phyloP scores from a whole-genome alignment of 2,113 vertebrate genomes.

The Brienomyrus brachyistius region DNA sequence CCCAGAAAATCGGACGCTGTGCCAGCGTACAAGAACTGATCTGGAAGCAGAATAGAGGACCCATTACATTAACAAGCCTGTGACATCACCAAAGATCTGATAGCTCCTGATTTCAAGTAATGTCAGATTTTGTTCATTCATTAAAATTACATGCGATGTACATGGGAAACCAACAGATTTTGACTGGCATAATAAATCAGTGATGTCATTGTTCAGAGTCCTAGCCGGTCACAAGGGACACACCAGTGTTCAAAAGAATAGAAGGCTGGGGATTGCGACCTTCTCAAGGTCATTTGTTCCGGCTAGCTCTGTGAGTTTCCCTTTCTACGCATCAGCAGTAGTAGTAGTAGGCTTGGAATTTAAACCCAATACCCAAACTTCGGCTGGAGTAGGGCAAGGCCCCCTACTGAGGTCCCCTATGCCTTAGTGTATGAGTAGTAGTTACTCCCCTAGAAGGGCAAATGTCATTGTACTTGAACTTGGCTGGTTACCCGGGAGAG shows the following conservation, averaged over 20 bases:
- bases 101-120: not conserved
- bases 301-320: not conserved
- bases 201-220: not conserved
- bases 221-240: not conserved
- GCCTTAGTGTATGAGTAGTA: not conserved
- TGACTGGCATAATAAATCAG: not conserved
- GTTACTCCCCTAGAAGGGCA: not conserved
- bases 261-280: not conserved
- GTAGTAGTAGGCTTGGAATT: not conserved
- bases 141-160: not conserved
- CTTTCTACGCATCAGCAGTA: not conserved
- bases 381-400: not conserved
- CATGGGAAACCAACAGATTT: not conserved
- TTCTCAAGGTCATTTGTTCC: not conserved
- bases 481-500: not conserved
- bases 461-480: conserved; percentile 4
- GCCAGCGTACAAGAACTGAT: conserved; percentile 86
- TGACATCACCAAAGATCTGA: not conserved
- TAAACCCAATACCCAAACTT: not conserved
- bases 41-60: conserved; percentile 49
- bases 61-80: not conserved
- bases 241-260: not conserved
- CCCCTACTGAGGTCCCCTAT: not conserved
- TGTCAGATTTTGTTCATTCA: not conserved
- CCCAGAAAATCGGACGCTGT: conserved; percentile 95